These are phyloP conservation scores for Eublepharis macularius DNA, from an alignment of 2,113 vertebrate species.

Conservation along the genomic window DNA sequence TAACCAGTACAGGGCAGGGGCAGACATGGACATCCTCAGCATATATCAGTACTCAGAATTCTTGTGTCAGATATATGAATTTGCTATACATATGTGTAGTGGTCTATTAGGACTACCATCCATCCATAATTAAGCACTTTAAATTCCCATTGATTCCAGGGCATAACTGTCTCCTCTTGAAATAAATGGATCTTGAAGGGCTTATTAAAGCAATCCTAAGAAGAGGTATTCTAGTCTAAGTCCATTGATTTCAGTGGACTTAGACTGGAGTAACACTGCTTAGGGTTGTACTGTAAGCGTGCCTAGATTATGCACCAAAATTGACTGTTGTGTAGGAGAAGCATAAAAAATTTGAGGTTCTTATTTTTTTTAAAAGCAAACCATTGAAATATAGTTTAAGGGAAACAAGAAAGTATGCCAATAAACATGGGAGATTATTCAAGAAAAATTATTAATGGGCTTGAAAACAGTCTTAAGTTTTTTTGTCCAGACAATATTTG, in stretches of 20 bases:
- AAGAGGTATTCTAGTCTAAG: too few species aligned
- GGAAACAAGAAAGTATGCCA: not conserved
- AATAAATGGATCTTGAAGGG: not conserved
- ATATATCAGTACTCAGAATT: not conserved
- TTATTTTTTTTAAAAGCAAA: constrained; percentile 2
- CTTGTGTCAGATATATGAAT: constrained; percentile 25
- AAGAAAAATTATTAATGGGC: not conserved
- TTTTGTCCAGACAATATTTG: not conserved
- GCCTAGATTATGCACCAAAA: not conserved
- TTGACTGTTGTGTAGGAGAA: not conserved
- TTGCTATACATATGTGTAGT: not conserved
- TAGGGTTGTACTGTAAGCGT: too few species aligned
- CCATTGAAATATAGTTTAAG: not conserved
- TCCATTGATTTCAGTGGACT: too few species aligned
- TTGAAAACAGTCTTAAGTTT: not conserved
- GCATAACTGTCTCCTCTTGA: not conserved
- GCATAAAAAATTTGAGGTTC: not conserved
- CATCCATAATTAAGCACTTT: not conserved
- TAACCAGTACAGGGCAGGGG: not conserved
- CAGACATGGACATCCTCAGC: constrained; percentile 1
- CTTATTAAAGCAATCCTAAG: too few species aligned
- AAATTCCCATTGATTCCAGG: not conserved
- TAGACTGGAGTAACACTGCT: too few species aligned
- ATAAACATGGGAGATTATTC: not conserved
- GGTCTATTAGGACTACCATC: not conserved